Evolutionary conservation across 2,113 vertebrate species (phyloP).

Genomic region (Anoura caudifer): DNA sequence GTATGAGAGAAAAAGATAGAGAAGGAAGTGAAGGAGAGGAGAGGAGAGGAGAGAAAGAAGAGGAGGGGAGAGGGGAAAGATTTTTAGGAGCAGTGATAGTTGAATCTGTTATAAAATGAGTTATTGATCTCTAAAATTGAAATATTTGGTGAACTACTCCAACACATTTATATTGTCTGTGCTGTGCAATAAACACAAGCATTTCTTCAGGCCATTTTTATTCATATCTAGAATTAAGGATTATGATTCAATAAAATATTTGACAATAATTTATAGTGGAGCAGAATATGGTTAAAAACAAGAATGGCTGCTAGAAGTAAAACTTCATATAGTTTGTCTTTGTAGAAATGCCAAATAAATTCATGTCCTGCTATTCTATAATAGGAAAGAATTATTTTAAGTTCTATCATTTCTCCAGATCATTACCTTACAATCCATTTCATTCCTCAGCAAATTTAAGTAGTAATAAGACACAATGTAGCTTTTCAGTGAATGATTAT

Average conservation of each 20-base stretch:
- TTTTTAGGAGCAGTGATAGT: background rate
- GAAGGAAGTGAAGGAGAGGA: too few species aligned
- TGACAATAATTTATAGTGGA: background rate
- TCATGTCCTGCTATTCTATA: background rate
- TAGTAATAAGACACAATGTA: background rate
- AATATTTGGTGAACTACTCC: background rate
- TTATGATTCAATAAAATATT: constrained; percentile 20
- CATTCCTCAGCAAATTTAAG: constrained; percentile 9
- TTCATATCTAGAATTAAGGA: background rate
- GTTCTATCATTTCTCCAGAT: constrained; percentile 14
- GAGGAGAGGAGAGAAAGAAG: too few species aligned
- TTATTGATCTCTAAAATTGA: constrained; percentile 6
- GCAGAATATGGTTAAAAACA: background rate
- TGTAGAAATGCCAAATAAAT: background rate
- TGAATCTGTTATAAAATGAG: background rate
- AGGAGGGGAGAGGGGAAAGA: background rate
- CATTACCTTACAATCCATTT: constrained; percentile 24
- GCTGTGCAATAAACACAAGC: background rate
- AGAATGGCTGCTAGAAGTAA: background rate
- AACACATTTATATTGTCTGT: background rate
- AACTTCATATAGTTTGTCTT: background rate
- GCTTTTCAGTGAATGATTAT: constrained; percentile 22
- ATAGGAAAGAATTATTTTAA: constrained; percentile 9
- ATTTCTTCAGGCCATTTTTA: background rate
- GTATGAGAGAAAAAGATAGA: background rate